Conservation (phyloP, 2,113 vertebrate species). For the Semicossyphus pulcher region DNA sequence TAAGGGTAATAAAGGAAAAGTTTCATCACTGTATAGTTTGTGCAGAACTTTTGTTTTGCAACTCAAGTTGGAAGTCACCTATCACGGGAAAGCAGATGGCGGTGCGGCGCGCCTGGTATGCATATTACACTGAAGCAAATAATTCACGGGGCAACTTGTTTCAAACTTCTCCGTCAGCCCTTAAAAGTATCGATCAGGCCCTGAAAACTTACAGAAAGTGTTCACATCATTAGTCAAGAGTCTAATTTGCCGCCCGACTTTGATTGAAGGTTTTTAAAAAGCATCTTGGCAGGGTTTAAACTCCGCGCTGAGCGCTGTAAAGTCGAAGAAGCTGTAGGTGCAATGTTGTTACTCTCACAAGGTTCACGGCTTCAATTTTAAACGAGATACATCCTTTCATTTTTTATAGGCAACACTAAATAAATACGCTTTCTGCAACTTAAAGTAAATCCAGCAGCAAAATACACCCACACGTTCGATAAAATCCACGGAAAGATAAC, state of each 20-base stretch:
- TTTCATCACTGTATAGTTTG: slow-evolving; percentile 1
- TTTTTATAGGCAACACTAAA: slow-evolving; percentile 14
- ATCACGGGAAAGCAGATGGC: neutral
- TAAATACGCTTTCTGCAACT: slow-evolving; percentile 11
- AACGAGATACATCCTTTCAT: neutral
- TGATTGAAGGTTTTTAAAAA: neutral
- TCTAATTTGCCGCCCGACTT: neutral
- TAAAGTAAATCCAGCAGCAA: slow-evolving; percentile 13
- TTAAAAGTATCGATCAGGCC: neutral
- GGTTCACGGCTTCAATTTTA: slow-evolving; percentile 15
- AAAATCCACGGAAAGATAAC: slow-evolving; percentile 28
- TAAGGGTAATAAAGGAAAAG: too few relatives aligned
- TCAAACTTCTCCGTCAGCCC: too few relatives aligned
- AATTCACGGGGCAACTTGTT: neutral
- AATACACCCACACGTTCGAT: slow-evolving; percentile 1
- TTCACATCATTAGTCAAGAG: neutral
- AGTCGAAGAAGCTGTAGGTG: neutral
- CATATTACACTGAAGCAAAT: neutral
- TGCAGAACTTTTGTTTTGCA: slow-evolving; percentile 7
- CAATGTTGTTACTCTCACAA: neutral
- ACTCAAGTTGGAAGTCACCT: neutral
- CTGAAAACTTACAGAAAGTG: neutral
- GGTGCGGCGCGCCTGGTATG: accelerated
- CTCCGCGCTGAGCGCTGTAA: neutral
- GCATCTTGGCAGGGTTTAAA: neutral